phyloP scores from a whole-genome alignment of 2,113 vertebrate genomes.

The Aleadryas rufinucha region DNA sequence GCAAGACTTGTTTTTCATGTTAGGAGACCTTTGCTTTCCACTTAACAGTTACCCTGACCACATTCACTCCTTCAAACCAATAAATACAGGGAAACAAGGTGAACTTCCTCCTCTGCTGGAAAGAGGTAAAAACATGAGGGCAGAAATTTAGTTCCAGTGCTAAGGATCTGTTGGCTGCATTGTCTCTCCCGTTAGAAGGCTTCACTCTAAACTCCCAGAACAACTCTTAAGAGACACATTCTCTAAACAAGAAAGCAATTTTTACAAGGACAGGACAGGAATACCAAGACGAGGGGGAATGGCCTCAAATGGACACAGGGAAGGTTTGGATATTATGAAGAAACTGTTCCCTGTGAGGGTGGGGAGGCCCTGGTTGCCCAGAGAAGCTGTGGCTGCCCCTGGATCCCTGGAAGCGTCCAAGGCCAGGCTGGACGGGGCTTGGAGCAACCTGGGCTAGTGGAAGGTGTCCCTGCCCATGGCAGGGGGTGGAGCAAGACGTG shows the following conservation, averaged over 20 bases:
- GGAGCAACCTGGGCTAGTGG: neutral
- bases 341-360: neutral
- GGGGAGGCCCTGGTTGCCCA: neutral
- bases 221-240: neutral
- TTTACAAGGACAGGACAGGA: neutral
- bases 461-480: neutral
- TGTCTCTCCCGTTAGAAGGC: accelerated
- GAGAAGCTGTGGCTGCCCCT: neutral
- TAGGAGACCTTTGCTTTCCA: neutral
- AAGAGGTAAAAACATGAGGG: neutral
- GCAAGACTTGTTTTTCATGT: neutral
- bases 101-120: neutral
- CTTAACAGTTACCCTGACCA: neutral
- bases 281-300: neutral
- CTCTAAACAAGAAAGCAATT: neutral
- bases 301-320: neutral
- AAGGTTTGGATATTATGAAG: neutral
- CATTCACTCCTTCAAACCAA: neutral
- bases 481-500: neutral
- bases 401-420: neutral
- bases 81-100: neutral
- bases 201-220: neutral
- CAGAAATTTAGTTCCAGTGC: neutral
- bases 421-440: accelerated
- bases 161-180: neutral